Evolutionary conservation across 2,888 invertebrate genomes (phyloP).

Genomic region (Anticlea derivata): DNA sequence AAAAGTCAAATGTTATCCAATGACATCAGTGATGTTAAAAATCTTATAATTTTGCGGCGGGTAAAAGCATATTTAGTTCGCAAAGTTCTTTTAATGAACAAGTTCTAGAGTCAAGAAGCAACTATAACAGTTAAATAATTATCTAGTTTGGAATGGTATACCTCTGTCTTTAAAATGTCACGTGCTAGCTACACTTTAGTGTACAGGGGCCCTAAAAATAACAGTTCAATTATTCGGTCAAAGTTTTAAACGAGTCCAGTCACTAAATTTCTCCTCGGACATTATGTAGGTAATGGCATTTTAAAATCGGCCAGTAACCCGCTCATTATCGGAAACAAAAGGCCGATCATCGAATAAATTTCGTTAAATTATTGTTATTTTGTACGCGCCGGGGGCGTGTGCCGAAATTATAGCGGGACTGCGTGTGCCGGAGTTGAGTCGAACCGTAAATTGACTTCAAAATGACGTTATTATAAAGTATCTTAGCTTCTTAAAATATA

Average conservation of each 20-base stretch:
- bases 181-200: too few species aligned
- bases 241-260: constrained; percentile 15
- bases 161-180: too few species aligned
- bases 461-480: too few species aligned
- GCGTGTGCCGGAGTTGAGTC: neutral
- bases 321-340: constrained; percentile 72
- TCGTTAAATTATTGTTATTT: constrained; percentile 78
- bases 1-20: too few species aligned
- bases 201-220: neutral
- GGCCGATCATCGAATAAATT: constrained; percentile 76
- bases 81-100: too few species aligned
- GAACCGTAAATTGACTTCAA: constrained; percentile 1
- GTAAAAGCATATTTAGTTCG: too few species aligned
- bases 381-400: constrained; percentile 48
- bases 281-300: constrained; percentile 65
- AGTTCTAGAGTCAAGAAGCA: too few species aligned
- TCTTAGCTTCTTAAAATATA: too few species aligned
- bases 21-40: too few species aligned
- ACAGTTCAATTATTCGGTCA: constrained; percentile 7
- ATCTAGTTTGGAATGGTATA: too few species aligned
- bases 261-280: constrained; percentile 46
- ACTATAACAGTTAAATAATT: too few species aligned
- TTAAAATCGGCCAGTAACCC: constrained; percentile 62
- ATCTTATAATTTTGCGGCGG: too few species aligned
- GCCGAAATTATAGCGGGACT: constrained; percentile 36